Percentiles rank a stretch among this genome's conserved stretches.
Conservation (phyloP, 2,113 vertebrate species). For the Nibea coibor region DNA sequence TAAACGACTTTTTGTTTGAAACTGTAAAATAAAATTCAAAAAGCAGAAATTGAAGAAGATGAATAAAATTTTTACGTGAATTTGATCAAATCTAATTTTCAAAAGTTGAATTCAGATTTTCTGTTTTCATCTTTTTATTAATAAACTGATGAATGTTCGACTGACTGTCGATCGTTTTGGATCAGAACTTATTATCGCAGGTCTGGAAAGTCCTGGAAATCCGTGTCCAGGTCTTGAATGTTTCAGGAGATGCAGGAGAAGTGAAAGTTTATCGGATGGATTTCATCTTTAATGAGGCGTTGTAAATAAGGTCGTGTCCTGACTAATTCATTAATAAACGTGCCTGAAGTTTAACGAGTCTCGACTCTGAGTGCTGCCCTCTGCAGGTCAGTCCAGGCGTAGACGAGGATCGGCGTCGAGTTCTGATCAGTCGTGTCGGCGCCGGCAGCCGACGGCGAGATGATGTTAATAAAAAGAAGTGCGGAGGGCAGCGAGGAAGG, state of each 20-base stretch:
- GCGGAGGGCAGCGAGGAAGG: background rate
- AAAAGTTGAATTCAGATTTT: background rate
- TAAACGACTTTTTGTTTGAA: no score
- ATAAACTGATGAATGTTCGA: background rate
- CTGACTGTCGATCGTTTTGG: background rate
- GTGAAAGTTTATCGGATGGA: no score
- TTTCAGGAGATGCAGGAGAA: no score
- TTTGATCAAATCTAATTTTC: background rate
- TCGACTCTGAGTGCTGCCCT: background rate
- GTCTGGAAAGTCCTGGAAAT: background rate
- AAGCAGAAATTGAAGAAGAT: no score
- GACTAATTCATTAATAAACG: background rate
- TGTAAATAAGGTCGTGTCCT: background rate
- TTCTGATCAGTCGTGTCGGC: background rate
- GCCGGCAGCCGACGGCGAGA: conserved; percentile 5
- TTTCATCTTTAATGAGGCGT: no score
- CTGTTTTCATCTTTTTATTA: background rate
- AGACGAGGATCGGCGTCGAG: no score
- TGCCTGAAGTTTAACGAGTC: background rate
- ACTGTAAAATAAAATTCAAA: no score
- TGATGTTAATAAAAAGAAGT: background rate
- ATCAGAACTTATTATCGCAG: background rate
- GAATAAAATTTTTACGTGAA: background rate
- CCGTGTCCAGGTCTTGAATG: background rate
- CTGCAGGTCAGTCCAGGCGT: conserved; percentile 7